These are phyloP conservation scores for Eulemur macaco DNA, from an alignment of 2,113 vertebrate species.

Conservation along the genomic window DNA sequence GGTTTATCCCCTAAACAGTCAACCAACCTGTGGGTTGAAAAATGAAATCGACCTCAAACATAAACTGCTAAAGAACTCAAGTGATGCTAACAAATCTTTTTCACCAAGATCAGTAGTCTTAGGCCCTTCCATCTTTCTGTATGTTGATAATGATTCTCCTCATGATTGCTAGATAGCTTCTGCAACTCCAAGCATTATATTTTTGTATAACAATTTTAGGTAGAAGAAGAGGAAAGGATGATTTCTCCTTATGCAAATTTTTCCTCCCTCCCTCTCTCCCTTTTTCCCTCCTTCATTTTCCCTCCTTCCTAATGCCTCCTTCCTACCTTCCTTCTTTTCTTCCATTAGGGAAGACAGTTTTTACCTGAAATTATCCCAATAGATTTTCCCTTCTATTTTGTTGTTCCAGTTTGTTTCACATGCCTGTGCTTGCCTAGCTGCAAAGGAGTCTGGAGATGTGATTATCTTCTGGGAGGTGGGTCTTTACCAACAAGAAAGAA, in stretches of 20 bases:
- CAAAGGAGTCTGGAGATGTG: conserved; percentile 8
- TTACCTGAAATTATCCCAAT: neutral
- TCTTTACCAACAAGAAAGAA: conserved; percentile 35
- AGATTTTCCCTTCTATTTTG: neutral
- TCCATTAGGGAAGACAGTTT: neutral
- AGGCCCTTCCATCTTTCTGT: neutral
- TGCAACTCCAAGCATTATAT: neutral
- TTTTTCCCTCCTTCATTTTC: neutral
- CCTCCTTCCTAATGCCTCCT: too few relatives aligned
- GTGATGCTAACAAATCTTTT: conserved; percentile 11
- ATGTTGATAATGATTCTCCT: neutral
- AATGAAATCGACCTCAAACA: neutral
- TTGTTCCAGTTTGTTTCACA: neutral
- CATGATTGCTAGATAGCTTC: neutral
- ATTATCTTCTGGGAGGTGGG: neutral
- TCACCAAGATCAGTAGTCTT: neutral
- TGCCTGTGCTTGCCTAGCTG: neutral
- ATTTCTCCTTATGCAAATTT: neutral
- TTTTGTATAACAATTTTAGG: neutral
- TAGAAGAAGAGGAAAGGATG: neutral
- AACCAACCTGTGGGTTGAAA: conserved; percentile 32
- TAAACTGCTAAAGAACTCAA: neutral
- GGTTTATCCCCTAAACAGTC: conserved; percentile 16
- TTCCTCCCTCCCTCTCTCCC: neutral
- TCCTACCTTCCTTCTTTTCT: neutral